Evolutionary conservation across 2,888 invertebrate genomes (phyloP).

Genomic region (Phytoseiulus persimilis): DNA sequence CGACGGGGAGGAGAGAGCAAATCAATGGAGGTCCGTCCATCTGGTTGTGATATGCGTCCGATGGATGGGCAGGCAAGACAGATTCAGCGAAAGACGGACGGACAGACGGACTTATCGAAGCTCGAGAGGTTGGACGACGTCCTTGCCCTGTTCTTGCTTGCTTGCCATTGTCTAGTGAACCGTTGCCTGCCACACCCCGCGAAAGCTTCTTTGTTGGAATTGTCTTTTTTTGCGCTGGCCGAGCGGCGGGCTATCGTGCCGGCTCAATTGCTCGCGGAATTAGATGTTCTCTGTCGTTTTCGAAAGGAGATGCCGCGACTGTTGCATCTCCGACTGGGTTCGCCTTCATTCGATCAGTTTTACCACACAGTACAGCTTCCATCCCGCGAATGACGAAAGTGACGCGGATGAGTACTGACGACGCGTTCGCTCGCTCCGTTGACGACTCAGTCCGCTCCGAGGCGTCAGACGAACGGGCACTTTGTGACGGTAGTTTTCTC

Average conservation of each 20-base stretch:
- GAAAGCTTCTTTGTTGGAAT: background rate
- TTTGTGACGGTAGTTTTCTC: too few species aligned
- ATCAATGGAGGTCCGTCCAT: background rate
- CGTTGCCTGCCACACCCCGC: background rate
- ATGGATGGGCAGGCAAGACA: background rate
- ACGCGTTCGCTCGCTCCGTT: too few species aligned
- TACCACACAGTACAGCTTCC: too few species aligned
- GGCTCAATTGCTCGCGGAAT: background rate
- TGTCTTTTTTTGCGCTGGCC: background rate
- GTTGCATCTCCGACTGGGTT: background rate
- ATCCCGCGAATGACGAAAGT: too few species aligned
- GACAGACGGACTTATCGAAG: background rate
- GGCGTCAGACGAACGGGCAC: too few species aligned
- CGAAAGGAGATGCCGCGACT: background rate
- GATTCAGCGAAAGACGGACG: background rate
- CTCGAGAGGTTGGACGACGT: background rate
- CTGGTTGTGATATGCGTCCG: background rate
- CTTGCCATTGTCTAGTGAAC: background rate
- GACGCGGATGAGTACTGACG: too few species aligned
- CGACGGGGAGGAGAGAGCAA: background rate
- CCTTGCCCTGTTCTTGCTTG: constrained; percentile 5
- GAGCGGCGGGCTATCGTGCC: background rate
- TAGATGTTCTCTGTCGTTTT: background rate
- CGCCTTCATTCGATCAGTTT: background rate
- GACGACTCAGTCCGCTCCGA: too few species aligned